These are phyloP conservation scores for Aphidius colemani DNA, from an alignment of 2,888 invertebrate genomes.

Conservation along the genomic window DNA sequence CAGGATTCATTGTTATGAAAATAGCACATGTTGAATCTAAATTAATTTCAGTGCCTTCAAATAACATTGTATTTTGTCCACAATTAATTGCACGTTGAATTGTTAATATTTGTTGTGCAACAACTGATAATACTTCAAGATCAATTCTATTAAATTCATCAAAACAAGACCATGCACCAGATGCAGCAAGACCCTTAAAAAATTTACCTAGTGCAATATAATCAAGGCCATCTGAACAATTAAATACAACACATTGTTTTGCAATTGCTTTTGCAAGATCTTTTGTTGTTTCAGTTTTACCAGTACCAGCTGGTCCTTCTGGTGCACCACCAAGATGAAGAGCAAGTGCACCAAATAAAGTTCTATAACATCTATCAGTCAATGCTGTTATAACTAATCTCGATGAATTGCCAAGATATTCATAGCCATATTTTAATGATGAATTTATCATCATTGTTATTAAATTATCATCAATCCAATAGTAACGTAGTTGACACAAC, in stretches of 20 bases:
- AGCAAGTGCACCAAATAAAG: constrained; percentile 68
- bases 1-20: constrained; percentile 69
- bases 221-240: constrained; percentile 71
- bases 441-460: constrained; percentile 67
- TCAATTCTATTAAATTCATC: constrained; percentile 69
- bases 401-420: constrained; percentile 89
- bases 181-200: constrained; percentile 64
- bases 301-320: constrained; percentile 66
- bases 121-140: constrained; percentile 67
- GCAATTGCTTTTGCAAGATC: constrained; percentile 72
- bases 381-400: constrained; percentile 91
- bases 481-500: constrained; percentile 85
- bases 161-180: constrained; percentile 68
- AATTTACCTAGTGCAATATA: constrained; percentile 70
- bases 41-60: constrained; percentile 65
- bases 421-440: constrained; percentile 72
- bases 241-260: constrained; percentile 72
- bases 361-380: constrained; percentile 85
- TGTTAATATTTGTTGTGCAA: constrained; percentile 67
- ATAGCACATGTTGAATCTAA: constrained; percentile 66
- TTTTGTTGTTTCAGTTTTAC: constrained; percentile 69
- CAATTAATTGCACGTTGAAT: constrained; percentile 65
- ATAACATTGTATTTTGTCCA: constrained; percentile 59
- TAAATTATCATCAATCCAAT: constrained; percentile 69
- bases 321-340: constrained; percentile 65